Evolutionary conservation across 1,140 invertebrate genomes (phyloP), one percentile per base, ranked within the genome.

Genomic region (Ips typographus): DNA sequence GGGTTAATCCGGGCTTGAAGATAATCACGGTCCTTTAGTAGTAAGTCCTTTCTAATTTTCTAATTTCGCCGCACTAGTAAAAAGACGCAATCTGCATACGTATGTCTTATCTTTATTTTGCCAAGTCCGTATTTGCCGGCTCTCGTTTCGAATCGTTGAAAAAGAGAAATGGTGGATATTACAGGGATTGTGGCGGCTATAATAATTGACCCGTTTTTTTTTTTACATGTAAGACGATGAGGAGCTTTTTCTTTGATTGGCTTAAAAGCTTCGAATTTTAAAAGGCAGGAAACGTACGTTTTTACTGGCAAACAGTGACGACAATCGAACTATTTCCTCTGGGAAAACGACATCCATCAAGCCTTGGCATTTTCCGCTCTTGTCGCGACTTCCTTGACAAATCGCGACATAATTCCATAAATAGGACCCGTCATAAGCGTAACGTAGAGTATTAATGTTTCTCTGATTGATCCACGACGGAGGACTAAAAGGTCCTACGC

Each of bases 71-170:
- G 61, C 61, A 63, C 42, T 63, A 63, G 61, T 63, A 63, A 63
- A 63, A 63, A 63, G 61, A 49, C 44, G 6, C 7, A 63, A 63
- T 63, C 61, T 63, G 61, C 61, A 63, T 63, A 63, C 61, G 61
- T 63, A 63, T 63, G 61, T 63, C 61, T 63, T 63, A 63, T 63
- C 61, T 63, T 63, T 63, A 63, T 63, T 60, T 63, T 51, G 61
- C 61, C 61, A 49, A 22, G 47, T 63, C 61, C 61, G 61, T 63
- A 51, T 52, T 63, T 63, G 61, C 38, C 36, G 61, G 8, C 44
- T 53, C 39, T 37, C 44, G 22, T 39, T 60, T 60, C 40, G 58
- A 22, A 38, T 60, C 58, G 58, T 60, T 60, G 44, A 63, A 63
- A 63, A 49, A 52, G 52, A 39, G 44, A 52, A 49, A 49, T 49